These are phyloP conservation scores for Paracyclopina nana DNA, from an alignment of 1,140 invertebrate species.

Conservation along the genomic window DNA sequence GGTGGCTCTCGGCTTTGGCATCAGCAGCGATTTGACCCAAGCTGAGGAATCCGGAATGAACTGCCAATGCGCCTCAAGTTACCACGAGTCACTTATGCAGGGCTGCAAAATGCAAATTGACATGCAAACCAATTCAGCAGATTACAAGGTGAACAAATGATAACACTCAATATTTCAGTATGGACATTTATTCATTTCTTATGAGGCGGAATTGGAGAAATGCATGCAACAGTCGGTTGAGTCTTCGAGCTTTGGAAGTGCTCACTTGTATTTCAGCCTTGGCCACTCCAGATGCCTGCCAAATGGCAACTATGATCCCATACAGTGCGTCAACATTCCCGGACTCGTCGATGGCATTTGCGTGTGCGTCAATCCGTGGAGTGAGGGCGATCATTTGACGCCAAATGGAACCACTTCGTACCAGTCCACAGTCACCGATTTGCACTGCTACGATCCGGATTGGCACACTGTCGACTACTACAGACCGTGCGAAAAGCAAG, in stretches of 20 bases:
- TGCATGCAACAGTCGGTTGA: background rate
- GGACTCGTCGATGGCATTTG: background rate
- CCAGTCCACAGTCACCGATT: background rate
- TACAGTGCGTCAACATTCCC: background rate
- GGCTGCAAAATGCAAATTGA: background rate
- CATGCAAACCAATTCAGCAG: background rate
- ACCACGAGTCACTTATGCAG: background rate
- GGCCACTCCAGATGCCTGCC: background rate
- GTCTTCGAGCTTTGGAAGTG: background rate
- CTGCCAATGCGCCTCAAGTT: background rate
- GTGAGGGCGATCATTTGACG: background rate
- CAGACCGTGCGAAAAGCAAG: background rate
- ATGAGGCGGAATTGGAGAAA: background rate
- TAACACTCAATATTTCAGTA: background rate
- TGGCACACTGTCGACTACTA: background rate
- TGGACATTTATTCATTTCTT: background rate
- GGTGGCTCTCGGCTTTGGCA: too few relatives aligned
- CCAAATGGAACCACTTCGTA: background rate
- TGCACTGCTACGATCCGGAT: background rate
- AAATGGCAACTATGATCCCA: background rate
- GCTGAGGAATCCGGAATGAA: background rate
- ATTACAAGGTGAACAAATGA: background rate
- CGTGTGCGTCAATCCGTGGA: background rate
- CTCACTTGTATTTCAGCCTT: background rate
- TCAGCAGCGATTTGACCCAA: background rate